Percentiles rank a stretch among this genome's conserved stretches.
Conservation (phyloP, 2,888 invertebrate genomes). For the Mactromeris polynyma region DNA sequence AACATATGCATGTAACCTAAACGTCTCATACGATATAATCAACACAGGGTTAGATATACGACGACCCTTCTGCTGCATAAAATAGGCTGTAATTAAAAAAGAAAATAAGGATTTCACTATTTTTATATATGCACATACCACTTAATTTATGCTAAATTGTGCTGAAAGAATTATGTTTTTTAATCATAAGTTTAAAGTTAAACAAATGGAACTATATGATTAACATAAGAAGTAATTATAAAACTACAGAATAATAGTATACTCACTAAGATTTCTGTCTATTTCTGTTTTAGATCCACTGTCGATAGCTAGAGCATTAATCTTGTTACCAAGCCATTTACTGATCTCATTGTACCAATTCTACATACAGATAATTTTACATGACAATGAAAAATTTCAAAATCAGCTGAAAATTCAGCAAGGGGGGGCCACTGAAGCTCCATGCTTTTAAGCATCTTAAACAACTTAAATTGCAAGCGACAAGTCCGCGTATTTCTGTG, state of each 20-base stretch:
- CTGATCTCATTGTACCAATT: constrained; percentile 99
- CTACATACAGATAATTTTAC: constrained; percentile 85
- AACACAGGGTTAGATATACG: constrained; percentile 95
- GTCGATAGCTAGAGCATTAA: constrained; percentile 90
- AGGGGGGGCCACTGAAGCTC: no score
- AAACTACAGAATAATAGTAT: not conserved
- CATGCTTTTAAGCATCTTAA: no score
- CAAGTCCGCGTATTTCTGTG: no score
- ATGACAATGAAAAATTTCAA: no score
- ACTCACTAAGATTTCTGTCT: constrained; percentile 89
- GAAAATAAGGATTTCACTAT: not conserved
- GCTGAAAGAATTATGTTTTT: no score
- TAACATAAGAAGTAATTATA: not conserved
- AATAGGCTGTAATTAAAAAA: constrained; percentile 89
- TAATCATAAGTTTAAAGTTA: no score
- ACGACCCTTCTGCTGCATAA: constrained; percentile 91
- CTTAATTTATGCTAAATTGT: no score
- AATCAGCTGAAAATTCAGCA: no score
- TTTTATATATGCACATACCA: no score
- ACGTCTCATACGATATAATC: constrained; percentile 99
- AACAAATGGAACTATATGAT: no score
- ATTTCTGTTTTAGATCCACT: constrained; percentile 92
- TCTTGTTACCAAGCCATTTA: constrained; percentile 97
- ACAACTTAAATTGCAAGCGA: no score
- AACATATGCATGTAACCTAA: constrained; percentile 96